phyloP scores from a whole-genome alignment of 2,888 invertebrate species.

The Drosophila quasianomalipes region DNA sequence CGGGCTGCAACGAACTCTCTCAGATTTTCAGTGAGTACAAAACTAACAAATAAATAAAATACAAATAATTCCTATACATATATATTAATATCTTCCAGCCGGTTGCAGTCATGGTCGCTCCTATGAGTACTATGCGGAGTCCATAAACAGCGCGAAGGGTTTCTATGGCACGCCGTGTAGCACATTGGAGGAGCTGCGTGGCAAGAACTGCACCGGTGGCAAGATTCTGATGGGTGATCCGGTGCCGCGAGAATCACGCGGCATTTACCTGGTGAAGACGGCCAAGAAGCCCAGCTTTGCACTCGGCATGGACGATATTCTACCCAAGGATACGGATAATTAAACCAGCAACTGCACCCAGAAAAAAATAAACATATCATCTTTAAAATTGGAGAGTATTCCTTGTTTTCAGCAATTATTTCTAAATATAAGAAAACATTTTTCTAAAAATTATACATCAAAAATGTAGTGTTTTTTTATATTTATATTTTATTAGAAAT shows the following conservation, averaged over 20 bases:
- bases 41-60: background rate
- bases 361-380: background rate
- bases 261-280: constrained; percentile 88
- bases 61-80: background rate
- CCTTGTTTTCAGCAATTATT: background rate
- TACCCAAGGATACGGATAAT: constrained; percentile 16
- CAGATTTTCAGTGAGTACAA: constrained; percentile 82
- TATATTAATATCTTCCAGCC: constrained; percentile 82
- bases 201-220: constrained; percentile 79
- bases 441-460: background rate
- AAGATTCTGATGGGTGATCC: constrained; percentile 88
- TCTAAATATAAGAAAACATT: background rate
- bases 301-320: constrained; percentile 79
- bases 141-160: constrained; percentile 87
- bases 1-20: constrained; percentile 88
- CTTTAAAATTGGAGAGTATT: background rate
- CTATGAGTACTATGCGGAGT: constrained; percentile 88
- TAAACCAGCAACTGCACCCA: background rate
- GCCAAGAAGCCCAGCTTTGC: constrained; percentile 87
- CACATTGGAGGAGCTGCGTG: constrained; percentile 84
- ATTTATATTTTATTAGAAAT: background rate
- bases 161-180: constrained; percentile 88
- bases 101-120: constrained; percentile 90
- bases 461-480: background rate
- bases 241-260: constrained; percentile 84